Evolutionary conservation across 2,797 vertebrate species (phyloP).

Genomic region (Eulemur rubriventer): DNA sequence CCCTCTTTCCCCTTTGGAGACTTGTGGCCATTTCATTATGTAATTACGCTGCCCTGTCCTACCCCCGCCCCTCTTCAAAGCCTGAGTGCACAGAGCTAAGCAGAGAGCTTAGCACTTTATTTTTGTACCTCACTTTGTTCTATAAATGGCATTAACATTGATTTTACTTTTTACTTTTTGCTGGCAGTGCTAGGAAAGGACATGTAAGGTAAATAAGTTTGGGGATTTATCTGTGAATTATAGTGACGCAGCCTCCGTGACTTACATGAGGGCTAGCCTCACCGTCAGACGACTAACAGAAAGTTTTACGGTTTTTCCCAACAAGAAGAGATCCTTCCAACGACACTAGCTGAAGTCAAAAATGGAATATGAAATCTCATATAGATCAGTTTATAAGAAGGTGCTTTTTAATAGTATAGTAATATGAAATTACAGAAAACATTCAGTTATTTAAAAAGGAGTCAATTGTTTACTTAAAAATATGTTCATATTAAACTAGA

Average conservation of each 20-base stretch:
- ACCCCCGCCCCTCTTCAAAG: neutral
- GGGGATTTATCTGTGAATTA: conserved; percentile 28
- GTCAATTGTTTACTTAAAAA: conserved; percentile 10
- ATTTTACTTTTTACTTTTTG: neutral
- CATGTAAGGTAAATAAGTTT: neutral
- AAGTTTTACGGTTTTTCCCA: neutral
- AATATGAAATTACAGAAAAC: conserved; percentile 7
- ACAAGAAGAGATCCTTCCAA: neutral
- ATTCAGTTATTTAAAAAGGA: conserved; percentile 2
- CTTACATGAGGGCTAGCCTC: neutral
- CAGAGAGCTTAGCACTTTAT: neutral
- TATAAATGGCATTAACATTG: neutral
- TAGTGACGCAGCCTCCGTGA: neutral
- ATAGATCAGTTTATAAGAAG: neutral
- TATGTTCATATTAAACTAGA: neutral
- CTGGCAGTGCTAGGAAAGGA: neutral
- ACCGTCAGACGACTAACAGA: neutral
- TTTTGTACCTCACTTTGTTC: neutral
- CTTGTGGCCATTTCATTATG: neutral
- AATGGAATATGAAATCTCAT: neutral
- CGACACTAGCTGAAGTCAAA: neutral
- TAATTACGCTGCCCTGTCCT: neutral
- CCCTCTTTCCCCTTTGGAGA: neutral
- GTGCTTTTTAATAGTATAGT: neutral
- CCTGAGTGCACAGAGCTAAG: neutral